Conservation (phyloP, 2,113 vertebrate genomes). For the Holacanthus passer region DNA sequence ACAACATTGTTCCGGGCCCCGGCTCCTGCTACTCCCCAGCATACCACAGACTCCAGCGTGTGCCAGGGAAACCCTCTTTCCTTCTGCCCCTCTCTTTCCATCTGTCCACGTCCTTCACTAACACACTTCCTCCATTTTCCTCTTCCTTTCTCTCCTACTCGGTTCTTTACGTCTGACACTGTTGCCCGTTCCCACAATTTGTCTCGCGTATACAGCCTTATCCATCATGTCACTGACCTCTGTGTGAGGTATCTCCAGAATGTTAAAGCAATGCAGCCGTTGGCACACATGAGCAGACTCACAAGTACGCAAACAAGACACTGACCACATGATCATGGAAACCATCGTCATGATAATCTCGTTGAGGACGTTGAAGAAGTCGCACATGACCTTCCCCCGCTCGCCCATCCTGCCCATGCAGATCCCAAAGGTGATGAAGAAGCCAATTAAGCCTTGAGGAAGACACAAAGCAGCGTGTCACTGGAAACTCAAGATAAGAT, state of each 20-base stretch:
- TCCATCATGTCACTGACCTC: constrained; percentile 59
- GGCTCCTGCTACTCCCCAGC: constrained; percentile 62
- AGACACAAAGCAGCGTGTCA: constrained; percentile 19
- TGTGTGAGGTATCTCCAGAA: constrained; percentile 45
- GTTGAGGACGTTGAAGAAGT: constrained; percentile 91
- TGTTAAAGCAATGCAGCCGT: constrained; percentile 55
- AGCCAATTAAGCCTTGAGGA: constrained; percentile 86
- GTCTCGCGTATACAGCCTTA: constrained; percentile 33
- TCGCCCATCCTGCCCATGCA: constrained; percentile 89
- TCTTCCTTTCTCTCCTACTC: constrained; percentile 2
- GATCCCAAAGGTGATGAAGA: constrained; percentile 90
- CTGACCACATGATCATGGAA: constrained; percentile 90
- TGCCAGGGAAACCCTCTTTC: constrained; percentile 63
- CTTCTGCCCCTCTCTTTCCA: constrained; percentile 40
- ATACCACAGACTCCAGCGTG: constrained; percentile 71
- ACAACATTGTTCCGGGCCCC: constrained; percentile 49
- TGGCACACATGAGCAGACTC: constrained; percentile 47
- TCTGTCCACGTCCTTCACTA: constrained; percentile 72
- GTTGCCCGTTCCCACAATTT: constrained; percentile 50
- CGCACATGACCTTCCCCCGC: constrained; percentile 85
- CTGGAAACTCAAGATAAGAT: not conserved
- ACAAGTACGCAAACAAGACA: constrained; percentile 21
- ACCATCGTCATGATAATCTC: constrained; percentile 92
- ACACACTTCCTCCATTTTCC: constrained; percentile 43
- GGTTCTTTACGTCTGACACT: not conserved